Evolutionary conservation across 2,797 vertebrate genomes (phyloP).

Genomic region (Nothura maculosa): DNA sequence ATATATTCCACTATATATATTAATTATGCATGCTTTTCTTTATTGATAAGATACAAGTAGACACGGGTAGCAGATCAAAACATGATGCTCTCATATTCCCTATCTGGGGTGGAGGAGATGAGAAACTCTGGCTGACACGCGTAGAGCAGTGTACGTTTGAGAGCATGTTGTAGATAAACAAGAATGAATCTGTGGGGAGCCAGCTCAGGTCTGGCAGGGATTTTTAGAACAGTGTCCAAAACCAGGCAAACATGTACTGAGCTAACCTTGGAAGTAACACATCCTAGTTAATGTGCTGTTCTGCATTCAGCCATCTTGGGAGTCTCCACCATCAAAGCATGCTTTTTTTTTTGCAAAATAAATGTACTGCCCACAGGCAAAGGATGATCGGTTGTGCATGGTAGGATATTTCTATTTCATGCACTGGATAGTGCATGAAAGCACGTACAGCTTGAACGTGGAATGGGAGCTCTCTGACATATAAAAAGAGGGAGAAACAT

Average conservation of each 20-base stretch:
- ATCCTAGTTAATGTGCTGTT: not conserved
- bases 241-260: not conserved
- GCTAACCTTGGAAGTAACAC: not conserved
- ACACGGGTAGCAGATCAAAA: not conserved
- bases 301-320: not conserved
- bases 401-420: rapidly evolving
- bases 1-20: not conserved
- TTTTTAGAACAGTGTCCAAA: slow-evolving; percentile 22
- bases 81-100: not conserved
- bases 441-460: not conserved
- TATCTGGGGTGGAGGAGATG: not conserved
- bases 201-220: not conserved
- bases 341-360: not conserved
- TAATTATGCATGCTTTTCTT: not conserved
- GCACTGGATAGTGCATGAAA: not conserved
- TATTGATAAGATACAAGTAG: not conserved
- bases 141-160: not conserved
- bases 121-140: not conserved
- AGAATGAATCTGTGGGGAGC: not conserved
- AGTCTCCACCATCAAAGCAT: not conserved
- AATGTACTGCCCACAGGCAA: not conserved
- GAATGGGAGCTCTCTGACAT: not conserved
- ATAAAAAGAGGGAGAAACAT: not conserved
- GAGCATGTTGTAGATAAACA: not conserved
- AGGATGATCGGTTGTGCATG: rapidly evolving